Percentiles rank a stretch among this genome's conserved stretches.
Evolutionary conservation across 2,113 vertebrate genomes (phyloP).

Genomic region (Lichenostomus cassidix): DNA sequence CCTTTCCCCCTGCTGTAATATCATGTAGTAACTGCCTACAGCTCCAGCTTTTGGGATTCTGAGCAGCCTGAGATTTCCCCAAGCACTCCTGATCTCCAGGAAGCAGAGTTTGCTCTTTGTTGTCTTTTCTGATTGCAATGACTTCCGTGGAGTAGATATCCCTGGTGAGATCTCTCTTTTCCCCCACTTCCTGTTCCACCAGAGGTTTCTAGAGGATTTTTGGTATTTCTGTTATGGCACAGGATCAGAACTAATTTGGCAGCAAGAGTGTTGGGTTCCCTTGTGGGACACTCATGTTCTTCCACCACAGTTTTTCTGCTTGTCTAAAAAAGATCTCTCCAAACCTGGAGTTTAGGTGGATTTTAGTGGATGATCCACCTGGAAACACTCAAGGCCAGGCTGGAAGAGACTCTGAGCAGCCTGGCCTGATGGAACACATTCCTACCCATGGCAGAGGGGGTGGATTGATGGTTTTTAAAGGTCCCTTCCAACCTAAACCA

Average conservation of each 20-base stretch:
- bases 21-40: not conserved
- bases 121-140: not conserved
- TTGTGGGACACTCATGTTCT: not conserved
- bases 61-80: not conserved
- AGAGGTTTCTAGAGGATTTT: not conserved
- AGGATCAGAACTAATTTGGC: not conserved
- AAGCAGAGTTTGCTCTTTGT: not conserved
- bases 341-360: not conserved
- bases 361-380: not conserved
- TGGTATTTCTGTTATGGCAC: not conserved
- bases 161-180: not conserved
- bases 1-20: not conserved
- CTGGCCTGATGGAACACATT: not conserved
- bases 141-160: not conserved
- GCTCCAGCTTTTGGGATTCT: not conserved
- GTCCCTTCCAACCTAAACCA: not conserved
- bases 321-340: not conserved
- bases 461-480: not conserved
- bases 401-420: not conserved
- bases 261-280: fast-evolving
- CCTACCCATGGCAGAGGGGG: not conserved
- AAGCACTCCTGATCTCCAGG: not conserved
- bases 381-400: not conserved
- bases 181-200: not conserved
- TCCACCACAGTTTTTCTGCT: not conserved